phyloP scores from a whole-genome alignment of 2,888 invertebrate species.

The Gerosis bhagava region DNA sequence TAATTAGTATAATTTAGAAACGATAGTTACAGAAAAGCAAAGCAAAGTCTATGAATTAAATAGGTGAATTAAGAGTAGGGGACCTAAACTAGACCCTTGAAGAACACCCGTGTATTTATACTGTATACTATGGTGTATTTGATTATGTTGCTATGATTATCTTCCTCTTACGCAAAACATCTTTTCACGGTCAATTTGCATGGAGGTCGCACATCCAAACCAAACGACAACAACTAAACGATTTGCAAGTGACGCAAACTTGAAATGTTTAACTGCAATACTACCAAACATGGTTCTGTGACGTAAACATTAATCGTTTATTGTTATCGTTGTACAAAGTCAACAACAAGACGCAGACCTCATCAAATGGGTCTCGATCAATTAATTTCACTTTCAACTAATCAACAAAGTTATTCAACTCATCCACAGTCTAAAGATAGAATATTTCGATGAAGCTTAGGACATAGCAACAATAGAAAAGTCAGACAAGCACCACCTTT shows the following conservation, averaged over 20 bases:
- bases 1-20: no score
- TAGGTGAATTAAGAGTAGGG: no score
- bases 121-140: no score
- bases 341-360: constrained; percentile 9
- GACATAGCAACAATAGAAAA: constrained; percentile 3
- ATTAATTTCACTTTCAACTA: constrained; percentile 26
- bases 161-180: constrained; percentile 15
- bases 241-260: constrained; percentile 21
- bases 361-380: constrained; percentile 22
- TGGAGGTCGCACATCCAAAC: constrained; percentile 9
- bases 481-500: no score
- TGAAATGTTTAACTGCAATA: constrained; percentile 28
- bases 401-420: constrained; percentile 25
- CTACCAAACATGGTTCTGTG: constrained; percentile 37
- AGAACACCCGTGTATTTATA: no score
- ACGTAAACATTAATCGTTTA: constrained; percentile 40
- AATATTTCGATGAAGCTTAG: background rate
- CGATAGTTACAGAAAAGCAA: no score
- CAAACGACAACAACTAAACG: background rate
- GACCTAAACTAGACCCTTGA: background rate
- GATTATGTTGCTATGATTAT: no score
- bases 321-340: constrained; percentile 29
- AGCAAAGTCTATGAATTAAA: no score
- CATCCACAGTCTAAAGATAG: constrained; percentile 11
- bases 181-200: constrained; percentile 20